Base-by-base conservation (phyloP, 1,140 invertebrate genomes). In the Marisa cornuarietis region DNA sequence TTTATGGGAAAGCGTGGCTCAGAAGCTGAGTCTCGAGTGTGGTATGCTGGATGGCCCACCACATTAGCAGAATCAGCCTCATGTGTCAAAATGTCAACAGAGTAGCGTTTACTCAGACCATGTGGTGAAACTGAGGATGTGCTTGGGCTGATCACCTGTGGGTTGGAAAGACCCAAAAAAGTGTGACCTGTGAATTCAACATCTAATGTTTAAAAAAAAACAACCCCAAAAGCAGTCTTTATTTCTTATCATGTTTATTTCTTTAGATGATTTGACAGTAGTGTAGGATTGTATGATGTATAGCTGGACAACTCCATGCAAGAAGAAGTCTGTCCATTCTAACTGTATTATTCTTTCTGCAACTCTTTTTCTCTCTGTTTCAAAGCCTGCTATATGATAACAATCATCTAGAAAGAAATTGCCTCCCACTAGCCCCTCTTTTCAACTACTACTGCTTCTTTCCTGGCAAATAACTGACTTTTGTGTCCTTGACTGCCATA, bases 61-160 rank as follows among this genome's bases (percentile, higher is more conserved):
- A 51, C 24, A 20, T 68, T 49, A 61, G 82, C 69, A 62, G 79
- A 62, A 24, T 80, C 76, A 66, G 22, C 22, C 52, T 69, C 74
- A 22, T 78, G 72, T n/a, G 89, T 86, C 65, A 89, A 81, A 18
- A 89, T 76, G 73, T 90, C 89, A 42, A 90, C 84, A 11, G 89
- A 90, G 62, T 86, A 88, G 26, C 88, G 81, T 74, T 90, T 90
- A 71, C 78, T 87, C 4, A 89, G 83, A 52, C 75, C 79, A 42
- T 78, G 79, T n/a, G 79, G 78, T 14, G 65, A 71, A 6, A 63
- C 66, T 16, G 76, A 66, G 0, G 73, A 61, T 49, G 74, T 42
- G 63, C 65, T 77, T 8, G 76, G 76, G 65, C 76, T 77, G 76
- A 77, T 77, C 20, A 77, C 76, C 76, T 77, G 65, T 24, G 0